Evolutionary conservation across 2,888 invertebrate species (phyloP).

Genomic region (Alloscopus bannaensis): DNA sequence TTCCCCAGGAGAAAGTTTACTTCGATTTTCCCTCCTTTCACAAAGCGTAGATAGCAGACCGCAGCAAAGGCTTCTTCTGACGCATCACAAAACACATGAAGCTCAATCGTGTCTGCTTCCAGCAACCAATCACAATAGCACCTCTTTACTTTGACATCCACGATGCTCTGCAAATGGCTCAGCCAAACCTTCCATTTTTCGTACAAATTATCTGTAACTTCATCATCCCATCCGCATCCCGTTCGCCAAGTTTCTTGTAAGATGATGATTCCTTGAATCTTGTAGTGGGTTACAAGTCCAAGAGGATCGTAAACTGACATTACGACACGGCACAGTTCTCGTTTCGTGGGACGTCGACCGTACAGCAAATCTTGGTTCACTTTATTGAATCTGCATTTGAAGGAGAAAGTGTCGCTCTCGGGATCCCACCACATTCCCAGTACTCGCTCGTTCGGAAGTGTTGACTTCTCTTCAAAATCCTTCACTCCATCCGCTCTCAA

Average conservation of each 20-base stretch:
- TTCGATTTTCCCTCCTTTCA: not conserved
- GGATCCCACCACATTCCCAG: slow-evolving; percentile 49
- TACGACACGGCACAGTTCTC: slow-evolving; percentile 22
- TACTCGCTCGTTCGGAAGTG: slow-evolving; percentile 14
- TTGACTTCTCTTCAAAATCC: not conserved
- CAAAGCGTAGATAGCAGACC: slow-evolving; percentile 15
- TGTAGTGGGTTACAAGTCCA: slow-evolving; percentile 18
- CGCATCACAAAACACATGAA: slow-evolving; percentile 32
- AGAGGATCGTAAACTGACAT: slow-evolving; percentile 48
- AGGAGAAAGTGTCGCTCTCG: slow-evolving; percentile 26
- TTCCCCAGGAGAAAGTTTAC: slow-evolving; percentile 2
- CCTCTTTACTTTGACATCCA: slow-evolving; percentile 2
- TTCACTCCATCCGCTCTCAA: slow-evolving; percentile 12
- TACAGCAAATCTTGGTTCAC: slow-evolving; percentile 20
- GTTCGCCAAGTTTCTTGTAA: slow-evolving; percentile 27
- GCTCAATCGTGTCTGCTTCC: not conserved
- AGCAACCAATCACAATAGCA: slow-evolving; percentile 8
- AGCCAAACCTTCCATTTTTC: slow-evolving; percentile 14
- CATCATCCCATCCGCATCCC: slow-evolving; percentile 9
- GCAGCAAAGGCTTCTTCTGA: slow-evolving; percentile 15
- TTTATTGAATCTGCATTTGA: slow-evolving; percentile 26
- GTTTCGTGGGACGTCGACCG: slow-evolving; percentile 24
- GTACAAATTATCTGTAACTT: not conserved
- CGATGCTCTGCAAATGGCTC: not conserved
- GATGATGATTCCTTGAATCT: slow-evolving; percentile 22